These are phyloP conservation scores for Corapipo altera DNA, from an alignment of 2,113 vertebrate genomes.

Conservation along the genomic window DNA sequence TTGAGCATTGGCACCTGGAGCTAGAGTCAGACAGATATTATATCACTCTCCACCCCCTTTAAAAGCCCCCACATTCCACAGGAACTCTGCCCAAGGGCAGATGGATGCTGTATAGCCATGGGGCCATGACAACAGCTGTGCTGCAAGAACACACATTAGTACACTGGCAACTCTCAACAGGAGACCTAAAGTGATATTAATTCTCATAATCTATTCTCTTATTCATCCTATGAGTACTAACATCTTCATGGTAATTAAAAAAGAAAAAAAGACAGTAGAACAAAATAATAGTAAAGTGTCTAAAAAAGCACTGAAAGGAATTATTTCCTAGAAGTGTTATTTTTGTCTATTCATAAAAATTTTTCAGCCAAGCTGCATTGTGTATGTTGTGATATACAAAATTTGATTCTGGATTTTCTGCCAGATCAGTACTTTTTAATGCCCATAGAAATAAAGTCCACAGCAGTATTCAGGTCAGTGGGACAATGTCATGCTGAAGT, in stretches of 20 bases:
- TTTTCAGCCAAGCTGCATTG: neutral
- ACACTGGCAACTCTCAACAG: neutral
- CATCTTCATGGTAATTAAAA: neutral
- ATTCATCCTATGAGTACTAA: neutral
- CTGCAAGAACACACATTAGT: neutral
- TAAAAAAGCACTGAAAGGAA: neutral
- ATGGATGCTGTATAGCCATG: neutral
- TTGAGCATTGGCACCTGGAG: neutral
- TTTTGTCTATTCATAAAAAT: neutral
- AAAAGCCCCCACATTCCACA: neutral
- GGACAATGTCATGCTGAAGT: neutral
- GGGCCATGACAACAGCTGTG: neutral
- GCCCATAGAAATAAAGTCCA: neutral
- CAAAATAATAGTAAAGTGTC: neutral
- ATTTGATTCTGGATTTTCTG: neutral
- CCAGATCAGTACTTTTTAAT: neutral
- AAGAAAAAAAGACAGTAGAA: neutral
- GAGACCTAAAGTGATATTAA: neutral
- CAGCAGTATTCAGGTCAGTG: neutral
- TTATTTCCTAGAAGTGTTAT: neutral
- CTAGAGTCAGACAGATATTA: neutral
- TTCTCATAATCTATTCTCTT: neutral
- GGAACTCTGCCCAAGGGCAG: neutral
- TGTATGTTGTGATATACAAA: neutral
- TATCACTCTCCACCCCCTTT: neutral